Percentiles rank a stretch among this genome's conserved stretches.
phyloP scores from a whole-genome alignment of 2,113 vertebrate genomes.

The Prunella himalayana region DNA sequence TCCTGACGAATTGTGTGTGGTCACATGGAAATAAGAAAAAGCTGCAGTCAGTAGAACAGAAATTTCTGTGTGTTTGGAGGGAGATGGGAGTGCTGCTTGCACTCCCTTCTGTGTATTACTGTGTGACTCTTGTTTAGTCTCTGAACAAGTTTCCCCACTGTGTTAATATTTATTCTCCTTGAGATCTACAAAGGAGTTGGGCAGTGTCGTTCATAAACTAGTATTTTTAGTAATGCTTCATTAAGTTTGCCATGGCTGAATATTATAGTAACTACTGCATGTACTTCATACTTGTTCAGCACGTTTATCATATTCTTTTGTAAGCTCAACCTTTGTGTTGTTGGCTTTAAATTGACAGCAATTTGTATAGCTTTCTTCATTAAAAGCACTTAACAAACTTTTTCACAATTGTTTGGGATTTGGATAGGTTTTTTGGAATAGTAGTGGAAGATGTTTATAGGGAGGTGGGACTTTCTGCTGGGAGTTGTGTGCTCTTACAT shows the following conservation, averaged over 20 bases:
- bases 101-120: not conserved
- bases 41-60: not conserved
- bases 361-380: not conserved
- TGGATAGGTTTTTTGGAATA: not conserved
- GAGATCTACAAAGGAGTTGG: not conserved
- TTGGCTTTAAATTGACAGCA: not conserved
- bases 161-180: not conserved
- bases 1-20: not conserved
- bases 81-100: not conserved
- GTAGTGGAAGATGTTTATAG: not conserved
- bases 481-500: not conserved
- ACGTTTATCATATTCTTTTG: not conserved
- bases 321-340: not conserved
- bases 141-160: not conserved
- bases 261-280: not conserved
- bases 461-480: not conserved
- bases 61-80: not conserved
- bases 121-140: not conserved
- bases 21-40: not conserved
- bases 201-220: not conserved
- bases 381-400: not conserved
- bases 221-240: not conserved
- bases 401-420: not conserved
- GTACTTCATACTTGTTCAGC: not conserved
- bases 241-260: not conserved